Evolutionary conservation across 2,888 invertebrate species (phyloP).

Genomic region (Agrotis ipsilon): DNA sequence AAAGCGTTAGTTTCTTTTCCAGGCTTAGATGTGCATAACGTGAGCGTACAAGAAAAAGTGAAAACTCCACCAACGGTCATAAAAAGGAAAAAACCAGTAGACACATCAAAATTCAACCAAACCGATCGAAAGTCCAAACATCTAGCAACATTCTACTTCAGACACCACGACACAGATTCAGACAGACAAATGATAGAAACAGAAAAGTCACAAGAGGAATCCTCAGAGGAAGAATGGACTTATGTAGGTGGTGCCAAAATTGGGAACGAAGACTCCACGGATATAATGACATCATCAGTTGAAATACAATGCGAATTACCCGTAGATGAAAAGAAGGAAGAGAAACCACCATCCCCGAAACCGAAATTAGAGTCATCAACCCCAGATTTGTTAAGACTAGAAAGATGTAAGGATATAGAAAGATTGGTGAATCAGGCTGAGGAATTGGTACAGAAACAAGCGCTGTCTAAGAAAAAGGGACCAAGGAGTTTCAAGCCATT

Average conservation of each 20-base stretch:
- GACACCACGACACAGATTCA: conserved; percentile 96
- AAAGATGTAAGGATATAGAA: conserved; percentile 93
- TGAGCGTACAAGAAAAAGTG: conserved; percentile 75
- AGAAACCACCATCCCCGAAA: conserved; percentile 79
- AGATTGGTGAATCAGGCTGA: conserved; percentile 95
- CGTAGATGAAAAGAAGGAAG: conserved; percentile 80
- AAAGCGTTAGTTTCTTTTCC: conserved; percentile 66
- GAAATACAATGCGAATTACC: conserved; percentile 88
- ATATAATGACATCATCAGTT: conserved; percentile 89
- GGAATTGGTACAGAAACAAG: conserved; percentile 93
- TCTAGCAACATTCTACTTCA: conserved; percentile 96
- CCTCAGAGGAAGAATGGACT: conserved; percentile 92
- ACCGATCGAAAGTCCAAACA: conserved; percentile 95
- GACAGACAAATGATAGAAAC: conserved; percentile 92
- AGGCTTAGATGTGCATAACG: conserved; percentile 79
- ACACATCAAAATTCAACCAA: conserved; percentile 92
- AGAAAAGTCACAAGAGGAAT: conserved; percentile 87
- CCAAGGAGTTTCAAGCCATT: conserved; percentile 89
- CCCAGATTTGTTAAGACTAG: conserved; percentile 86
- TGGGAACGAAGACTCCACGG: conserved; percentile 86
- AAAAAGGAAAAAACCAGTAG: conserved; percentile 89
- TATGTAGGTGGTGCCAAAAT: conserved; percentile 90
- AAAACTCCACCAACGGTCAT: conserved; percentile 87
- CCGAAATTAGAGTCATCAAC: conserved; percentile 84
- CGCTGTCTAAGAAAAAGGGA: conserved; percentile 87